Conservation (phyloP, 1,140 invertebrate genomes). For the Drosophila sp. region DNA sequence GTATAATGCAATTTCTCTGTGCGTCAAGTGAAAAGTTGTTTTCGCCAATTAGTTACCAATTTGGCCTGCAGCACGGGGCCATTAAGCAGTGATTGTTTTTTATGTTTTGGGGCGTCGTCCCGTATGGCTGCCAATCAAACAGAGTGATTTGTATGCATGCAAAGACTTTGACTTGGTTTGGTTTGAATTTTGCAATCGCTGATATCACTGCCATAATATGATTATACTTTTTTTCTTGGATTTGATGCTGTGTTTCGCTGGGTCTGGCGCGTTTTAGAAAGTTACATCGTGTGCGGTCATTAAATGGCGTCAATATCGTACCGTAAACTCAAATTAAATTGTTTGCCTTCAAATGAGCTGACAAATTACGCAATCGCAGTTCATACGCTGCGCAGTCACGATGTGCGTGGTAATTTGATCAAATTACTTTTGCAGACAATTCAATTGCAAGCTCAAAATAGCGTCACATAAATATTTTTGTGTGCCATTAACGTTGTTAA, state of each 20-base stretch:
- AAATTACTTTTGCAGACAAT: constrained; percentile 52
- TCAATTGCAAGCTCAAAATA: constrained; percentile 46
- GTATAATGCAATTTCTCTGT: constrained; percentile 57
- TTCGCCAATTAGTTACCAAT: constrained; percentile 80
- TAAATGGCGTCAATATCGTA: constrained; percentile 58
- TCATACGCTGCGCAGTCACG: constrained; percentile 2
- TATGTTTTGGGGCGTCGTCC: constrained; percentile 49
- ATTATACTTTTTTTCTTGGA: too few relatives aligned
- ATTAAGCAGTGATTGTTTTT: constrained; percentile 69
- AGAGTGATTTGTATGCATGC: constrained; percentile 71
- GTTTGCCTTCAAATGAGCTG: constrained; percentile 23
- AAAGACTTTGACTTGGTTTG: constrained; percentile 20
- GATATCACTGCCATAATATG: constrained; percentile 9
- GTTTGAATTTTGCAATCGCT: constrained; percentile 30
- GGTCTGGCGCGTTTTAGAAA: constrained; percentile 61
- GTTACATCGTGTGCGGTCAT: constrained; percentile 49
- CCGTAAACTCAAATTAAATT: constrained; percentile 65
- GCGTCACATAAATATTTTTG: constrained; percentile 38
- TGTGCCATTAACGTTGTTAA: constrained; percentile 23
- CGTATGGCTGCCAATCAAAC: constrained; percentile 54
- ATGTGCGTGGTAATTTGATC: constrained; percentile 35
- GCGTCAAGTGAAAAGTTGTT: constrained; percentile 68
- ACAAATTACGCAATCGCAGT: constrained; percentile 63
- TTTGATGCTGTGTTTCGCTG: constrained; percentile 48
- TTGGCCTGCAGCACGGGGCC: constrained; percentile 53